Evolutionary conservation across 2,113 vertebrate species (phyloP), one percentile per base, ranked within the genome.

Genomic region (Eubucco bourcierii): DNA sequence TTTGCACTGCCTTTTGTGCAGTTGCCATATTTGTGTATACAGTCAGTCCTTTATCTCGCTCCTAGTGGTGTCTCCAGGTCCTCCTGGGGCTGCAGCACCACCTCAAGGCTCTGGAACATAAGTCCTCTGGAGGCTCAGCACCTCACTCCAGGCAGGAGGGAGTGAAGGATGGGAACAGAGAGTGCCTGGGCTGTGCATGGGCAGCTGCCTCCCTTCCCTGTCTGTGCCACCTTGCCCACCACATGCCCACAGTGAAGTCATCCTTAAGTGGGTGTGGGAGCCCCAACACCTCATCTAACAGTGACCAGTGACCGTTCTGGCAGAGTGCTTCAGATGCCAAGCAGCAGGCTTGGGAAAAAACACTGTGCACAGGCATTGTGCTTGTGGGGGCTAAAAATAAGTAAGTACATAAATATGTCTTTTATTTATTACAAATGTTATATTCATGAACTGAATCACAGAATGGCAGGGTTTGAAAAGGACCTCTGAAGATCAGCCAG

Each of bases 291-390:
- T 44, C 6, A 24, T 16, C 20, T 15, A 29, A 28, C 7, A 4
- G 5, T 56, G 70, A 28, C 31, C 14, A 6, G 8, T 1, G 23
- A n/a, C 25, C 23, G 5, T 29, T 68, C 31, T 23, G 27, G 4
- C 0, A 1, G 29, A 10, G 9, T 9, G 7, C 15, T 65, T 66
- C 0, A 0, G 63, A 60, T 15, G n/a, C 25, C 3, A 1, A 17
- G 17, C 12, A 9, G 24, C 34, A 58, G 31, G 23, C 39, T 33
- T 15, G 23, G 44, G 52, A 41, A 29, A 59, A 75, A 77, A 20
- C 15, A 11, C 27, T 18, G 44, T 1, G 3, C 21, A 28, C n/a
- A 55, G 9, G 24, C 6, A 8, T 3, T 18, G 27, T 4, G n/a
- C 29, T 60, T 21, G 15, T 6, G 3, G 2, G 20, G 37, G 18